A percentile compares a stretch with the other conserved stretches of the same genome.
Conservation (phyloP, 2,797 vertebrate genomes). For the Typhlichthys subterraneus region DNA sequence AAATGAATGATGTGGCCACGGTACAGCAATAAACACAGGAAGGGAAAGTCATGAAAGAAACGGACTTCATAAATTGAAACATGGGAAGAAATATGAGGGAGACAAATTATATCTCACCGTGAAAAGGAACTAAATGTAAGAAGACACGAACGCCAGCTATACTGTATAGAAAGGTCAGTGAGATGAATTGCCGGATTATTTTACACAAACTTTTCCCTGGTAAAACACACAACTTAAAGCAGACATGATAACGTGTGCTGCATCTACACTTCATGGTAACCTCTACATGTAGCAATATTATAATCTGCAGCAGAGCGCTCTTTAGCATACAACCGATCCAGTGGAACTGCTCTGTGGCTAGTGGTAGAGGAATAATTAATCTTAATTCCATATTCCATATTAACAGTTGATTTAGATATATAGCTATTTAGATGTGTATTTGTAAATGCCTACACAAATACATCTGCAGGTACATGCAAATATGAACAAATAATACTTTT, state of each 20-base stretch:
- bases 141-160: too few relatives aligned
- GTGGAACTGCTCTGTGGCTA: slow-evolving; percentile 1
- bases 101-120: background rate
- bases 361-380: background rate
- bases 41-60: background rate
- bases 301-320: slow-evolving; percentile 15
- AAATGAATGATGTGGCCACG: background rate
- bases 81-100: slow-evolving; percentile 14
- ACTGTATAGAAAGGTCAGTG: too few relatives aligned
- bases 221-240: too few relatives aligned
- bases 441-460: too few relatives aligned
- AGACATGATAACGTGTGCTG: background rate
- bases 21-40: background rate
- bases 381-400: background rate
- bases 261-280: slow-evolving; percentile 15
- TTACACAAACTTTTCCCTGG: too few relatives aligned
- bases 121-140: background rate
- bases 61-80: slow-evolving; percentile 7
- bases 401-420: background rate
- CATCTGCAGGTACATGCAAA: too few relatives aligned
- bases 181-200: too few relatives aligned
- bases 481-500: too few relatives aligned
- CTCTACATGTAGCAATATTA: slow-evolving; percentile 14
- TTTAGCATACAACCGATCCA: slow-evolving; percentile 15
- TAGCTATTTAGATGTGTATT: background rate